Evolutionary conservation across 1,140 invertebrate genomes (phyloP).

Genomic region (Monomorium pharaonis): DNA sequence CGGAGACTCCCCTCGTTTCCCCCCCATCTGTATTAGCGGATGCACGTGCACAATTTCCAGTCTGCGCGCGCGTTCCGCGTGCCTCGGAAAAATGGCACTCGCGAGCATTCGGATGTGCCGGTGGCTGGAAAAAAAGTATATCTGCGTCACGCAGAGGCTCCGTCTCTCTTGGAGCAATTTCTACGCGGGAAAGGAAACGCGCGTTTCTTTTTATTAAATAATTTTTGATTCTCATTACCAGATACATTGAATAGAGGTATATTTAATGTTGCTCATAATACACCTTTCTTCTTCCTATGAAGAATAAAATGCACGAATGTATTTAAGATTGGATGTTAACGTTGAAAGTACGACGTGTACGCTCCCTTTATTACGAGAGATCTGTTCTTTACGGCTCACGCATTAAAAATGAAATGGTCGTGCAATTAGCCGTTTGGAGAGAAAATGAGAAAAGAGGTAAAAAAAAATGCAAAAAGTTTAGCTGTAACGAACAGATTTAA

Average conservation of each 20-base stretch:
- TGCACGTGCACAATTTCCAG: background rate
- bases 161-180: background rate
- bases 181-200: background rate
- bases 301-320: no score
- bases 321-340: no score
- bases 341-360: no score
- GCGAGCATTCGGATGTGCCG: conserved; percentile 51
- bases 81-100: background rate
- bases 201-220: background rate
- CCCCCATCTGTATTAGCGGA: background rate
- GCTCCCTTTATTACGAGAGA: no score
- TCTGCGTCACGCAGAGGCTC: background rate
- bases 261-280: no score
- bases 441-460: background rate
- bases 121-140: background rate
- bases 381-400: no score
- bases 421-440: background rate
- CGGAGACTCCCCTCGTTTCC: background rate
- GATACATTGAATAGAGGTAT: no score
- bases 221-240: no score
- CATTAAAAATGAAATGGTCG: no score
- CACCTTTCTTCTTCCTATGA: no score
- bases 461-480: background rate
- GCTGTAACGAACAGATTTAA: background rate
- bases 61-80: background rate